Evolutionary conservation across 1,140 invertebrate genomes (phyloP).

Genomic region (Drosophila malerkotliana): DNA sequence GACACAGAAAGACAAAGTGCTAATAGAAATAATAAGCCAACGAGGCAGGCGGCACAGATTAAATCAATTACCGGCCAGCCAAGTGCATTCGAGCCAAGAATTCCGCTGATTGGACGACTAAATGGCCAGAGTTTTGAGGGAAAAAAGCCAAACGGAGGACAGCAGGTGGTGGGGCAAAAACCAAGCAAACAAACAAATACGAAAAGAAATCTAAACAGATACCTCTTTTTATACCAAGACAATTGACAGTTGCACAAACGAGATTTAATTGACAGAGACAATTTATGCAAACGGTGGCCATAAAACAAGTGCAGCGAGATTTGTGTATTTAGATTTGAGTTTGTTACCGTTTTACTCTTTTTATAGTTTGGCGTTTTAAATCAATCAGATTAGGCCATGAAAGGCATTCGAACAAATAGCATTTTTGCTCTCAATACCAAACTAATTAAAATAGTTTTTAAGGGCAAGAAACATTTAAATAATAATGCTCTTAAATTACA

Average conservation of each 20-base stretch:
- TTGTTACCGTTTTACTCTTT: constrained; percentile 17
- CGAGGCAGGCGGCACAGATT: constrained; percentile 60
- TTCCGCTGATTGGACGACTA: constrained; percentile 56
- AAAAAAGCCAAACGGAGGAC: not conserved
- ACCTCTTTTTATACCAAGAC: constrained; percentile 45
- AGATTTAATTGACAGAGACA: constrained; percentile 77
- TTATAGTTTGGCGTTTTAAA: constrained; percentile 1
- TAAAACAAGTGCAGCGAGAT: constrained; percentile 56
- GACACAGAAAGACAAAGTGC: constrained; percentile 76
- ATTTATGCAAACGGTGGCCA: constrained; percentile 75
- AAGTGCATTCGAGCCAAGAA: constrained; percentile 44
- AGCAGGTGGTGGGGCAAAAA: constrained; percentile 37
- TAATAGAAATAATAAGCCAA: constrained; percentile 74
- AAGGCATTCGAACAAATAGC: constrained; percentile 14
- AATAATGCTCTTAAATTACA: not conserved
- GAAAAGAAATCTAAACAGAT: constrained; percentile 17
- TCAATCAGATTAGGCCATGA: constrained; percentile 2
- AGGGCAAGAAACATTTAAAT: not conserved
- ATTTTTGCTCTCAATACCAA: constrained; percentile 7
- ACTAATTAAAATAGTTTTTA: constrained; percentile 23
- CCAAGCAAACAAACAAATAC: constrained; percentile 31
- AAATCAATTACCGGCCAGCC: constrained; percentile 71
- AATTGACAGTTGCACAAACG: constrained; percentile 70
- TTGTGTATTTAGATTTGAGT: constrained; percentile 38
- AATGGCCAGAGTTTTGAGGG: constrained; percentile 16